phyloP scores from a whole-genome alignment of 2,797 vertebrate genomes.

The Lateolabrax maculatus region DNA sequence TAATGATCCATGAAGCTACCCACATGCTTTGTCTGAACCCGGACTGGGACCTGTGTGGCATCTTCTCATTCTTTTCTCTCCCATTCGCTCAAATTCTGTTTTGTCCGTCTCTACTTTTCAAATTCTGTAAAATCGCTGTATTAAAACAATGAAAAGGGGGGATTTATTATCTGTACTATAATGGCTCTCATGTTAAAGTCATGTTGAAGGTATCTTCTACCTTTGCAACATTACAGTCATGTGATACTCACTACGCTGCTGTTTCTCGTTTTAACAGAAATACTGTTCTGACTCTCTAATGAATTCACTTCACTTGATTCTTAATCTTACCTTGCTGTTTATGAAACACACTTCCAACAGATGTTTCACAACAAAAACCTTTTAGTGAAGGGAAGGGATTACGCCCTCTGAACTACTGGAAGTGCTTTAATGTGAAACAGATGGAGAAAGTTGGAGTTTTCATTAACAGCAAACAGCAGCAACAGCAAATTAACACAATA shows the following conservation, averaged over 20 bases:
- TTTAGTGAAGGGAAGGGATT: not conserved
- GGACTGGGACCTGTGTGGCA: not conserved
- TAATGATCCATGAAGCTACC: constrained; percentile 51
- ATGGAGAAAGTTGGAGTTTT: constrained; percentile 21
- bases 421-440: constrained; percentile 38
- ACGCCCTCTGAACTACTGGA: not conserved
- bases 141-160: not conserved
- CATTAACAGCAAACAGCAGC: constrained; percentile 30
- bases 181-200: not conserved
- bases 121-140: not conserved
- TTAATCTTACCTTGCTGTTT: not conserved
- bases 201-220: no score
- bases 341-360: constrained; percentile 17
- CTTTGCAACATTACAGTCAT: not conserved
- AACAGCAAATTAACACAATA: not conserved
- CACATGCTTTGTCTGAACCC: not conserved
- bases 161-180: not conserved
- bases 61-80: constrained; percentile 5
- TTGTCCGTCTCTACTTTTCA: not conserved
- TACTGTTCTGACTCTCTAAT: not conserved
- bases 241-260: not conserved
- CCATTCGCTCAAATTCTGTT: not conserved
- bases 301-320: not conserved
- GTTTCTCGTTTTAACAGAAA: not conserved
- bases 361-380: constrained; percentile 22